A percentile compares a stretch with the other conserved stretches of the same genome.
phyloP scores from a whole-genome alignment of 2,113 vertebrate genomes.

The Grammomys surdaster region DNA sequence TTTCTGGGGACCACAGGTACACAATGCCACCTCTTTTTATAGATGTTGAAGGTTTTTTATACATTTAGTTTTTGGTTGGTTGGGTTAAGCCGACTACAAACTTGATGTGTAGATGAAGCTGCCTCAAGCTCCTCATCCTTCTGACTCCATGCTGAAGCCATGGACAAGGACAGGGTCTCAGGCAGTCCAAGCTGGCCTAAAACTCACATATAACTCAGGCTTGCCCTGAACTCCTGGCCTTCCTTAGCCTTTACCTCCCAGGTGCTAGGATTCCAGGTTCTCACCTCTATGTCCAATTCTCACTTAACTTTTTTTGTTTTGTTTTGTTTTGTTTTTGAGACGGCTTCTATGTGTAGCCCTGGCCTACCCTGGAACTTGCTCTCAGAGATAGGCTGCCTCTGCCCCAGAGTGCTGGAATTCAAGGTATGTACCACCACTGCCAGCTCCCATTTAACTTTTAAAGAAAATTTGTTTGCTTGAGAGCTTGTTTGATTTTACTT shows the following conservation, averaged over 20 bases:
- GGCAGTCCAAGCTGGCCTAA: neutral
- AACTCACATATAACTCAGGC: neutral
- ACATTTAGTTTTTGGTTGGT: neutral
- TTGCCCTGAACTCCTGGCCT: neutral
- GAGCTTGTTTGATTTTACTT: neutral
- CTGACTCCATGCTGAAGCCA: too few species aligned
- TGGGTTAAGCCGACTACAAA: too few species aligned
- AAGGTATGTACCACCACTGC: neutral
- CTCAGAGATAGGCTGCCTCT: neutral
- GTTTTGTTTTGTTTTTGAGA: too few species aligned
- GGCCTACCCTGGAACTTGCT: too few species aligned
- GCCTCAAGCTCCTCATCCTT: too few species aligned
- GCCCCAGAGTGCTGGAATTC: neutral
- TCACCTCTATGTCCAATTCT: too few species aligned
- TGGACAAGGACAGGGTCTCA: neutral
- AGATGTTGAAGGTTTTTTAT: neutral
- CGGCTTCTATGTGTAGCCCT: too few species aligned
- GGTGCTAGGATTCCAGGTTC: too few species aligned
- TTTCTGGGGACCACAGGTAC: neutral
- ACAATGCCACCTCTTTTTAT: neutral
- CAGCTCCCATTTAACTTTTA: neutral
- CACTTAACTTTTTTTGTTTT: too few species aligned
- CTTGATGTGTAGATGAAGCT: too few species aligned
- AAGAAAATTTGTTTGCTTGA: neutral
- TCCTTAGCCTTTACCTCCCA: neutral